phyloP scores from a whole-genome alignment of 37 sponge, comb jelly and placozoan genomes.

The Oscarella lobularis region DNA sequence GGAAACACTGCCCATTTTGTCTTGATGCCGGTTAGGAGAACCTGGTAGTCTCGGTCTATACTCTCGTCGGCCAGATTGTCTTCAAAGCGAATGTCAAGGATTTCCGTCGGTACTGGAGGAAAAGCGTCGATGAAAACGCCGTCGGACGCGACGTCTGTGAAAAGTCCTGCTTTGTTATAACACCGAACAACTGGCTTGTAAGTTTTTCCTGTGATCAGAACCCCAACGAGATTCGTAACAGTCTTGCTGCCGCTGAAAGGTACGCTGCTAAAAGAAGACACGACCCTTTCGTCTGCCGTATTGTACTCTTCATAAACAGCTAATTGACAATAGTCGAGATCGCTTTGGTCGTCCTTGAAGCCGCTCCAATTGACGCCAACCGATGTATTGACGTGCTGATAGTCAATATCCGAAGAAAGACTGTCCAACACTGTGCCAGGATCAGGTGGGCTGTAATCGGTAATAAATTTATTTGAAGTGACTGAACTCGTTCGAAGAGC shows the following conservation, averaged over 20 bases:
- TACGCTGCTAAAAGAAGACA: too few relatives aligned
- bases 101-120: not conserved
- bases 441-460: too few relatives aligned
- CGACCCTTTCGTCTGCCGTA: too few relatives aligned
- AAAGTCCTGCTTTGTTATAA: not conserved
- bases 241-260: not conserved
- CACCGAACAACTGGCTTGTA: not conserved
- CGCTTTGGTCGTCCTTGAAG: too few relatives aligned
- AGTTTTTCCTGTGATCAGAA: not conserved
- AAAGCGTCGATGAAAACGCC: not conserved
- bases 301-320: too few relatives aligned
- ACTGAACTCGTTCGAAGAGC: too few relatives aligned
- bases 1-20: not conserved
- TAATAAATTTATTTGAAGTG: too few relatives aligned
- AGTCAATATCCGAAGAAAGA: not conserved
- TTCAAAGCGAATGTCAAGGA: not conserved
- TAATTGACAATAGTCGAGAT: too few relatives aligned
- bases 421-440: too few relatives aligned
- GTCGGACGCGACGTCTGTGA: not conserved
- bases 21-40: not conserved
- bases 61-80: not conserved
- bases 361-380: too few relatives aligned
- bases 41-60: not conserved
- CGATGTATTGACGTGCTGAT: too few relatives aligned
- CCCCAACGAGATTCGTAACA: not conserved